Base-by-base conservation (phyloP, 2,888 invertebrate genomes). In the Tipula confusa region DNA sequence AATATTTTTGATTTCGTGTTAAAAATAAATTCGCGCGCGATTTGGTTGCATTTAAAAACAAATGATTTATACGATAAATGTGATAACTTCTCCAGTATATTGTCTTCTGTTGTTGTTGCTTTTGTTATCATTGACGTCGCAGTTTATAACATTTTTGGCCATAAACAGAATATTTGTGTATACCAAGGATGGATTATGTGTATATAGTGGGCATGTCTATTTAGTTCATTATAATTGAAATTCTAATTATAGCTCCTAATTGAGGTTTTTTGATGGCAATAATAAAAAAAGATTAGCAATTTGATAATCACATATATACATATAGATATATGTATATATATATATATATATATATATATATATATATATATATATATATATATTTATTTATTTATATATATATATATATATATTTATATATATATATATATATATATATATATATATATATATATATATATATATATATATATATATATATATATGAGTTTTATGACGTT, bases 161-260 rank as follows among this genome's bases (percentile, higher is more conserved):
- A 64, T 64, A 64, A 64, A 43, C 43, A 43, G 43, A 15, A 24
- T 64, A 64, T 64, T 64, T 64, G 64, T 64, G 9, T 64, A 64
- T 24, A 9, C 64, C 64, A 64, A 64, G 64, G 64, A 64, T 64
- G 64, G 64, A 64, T 64, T 64, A 64, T 64, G 24, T 24, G 64
- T 24, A n/a, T n/a, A n/a, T n/a, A 24, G 64, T 64, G 64, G 18
- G 64, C 9, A 64, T 64, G 9, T 11, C 18, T 18, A 64, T 64
- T 24, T 64, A 64, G 24, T 64, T 64, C 64, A 9, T 24, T 18
- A 24, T 64, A 64, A 64, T 24, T 18, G 64, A 9, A 64, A 64
- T 64, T 64, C 64, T 64, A 64, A 64, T 64, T 64, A 64, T 64
- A 64, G 64, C 9, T 64, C 64, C 64, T 24, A 64, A 64, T 64